These are phyloP conservation scores for Caenorhabditis plicata DNA, from an alignment of 2,888 invertebrate species.

Conservation along the genomic window DNA sequence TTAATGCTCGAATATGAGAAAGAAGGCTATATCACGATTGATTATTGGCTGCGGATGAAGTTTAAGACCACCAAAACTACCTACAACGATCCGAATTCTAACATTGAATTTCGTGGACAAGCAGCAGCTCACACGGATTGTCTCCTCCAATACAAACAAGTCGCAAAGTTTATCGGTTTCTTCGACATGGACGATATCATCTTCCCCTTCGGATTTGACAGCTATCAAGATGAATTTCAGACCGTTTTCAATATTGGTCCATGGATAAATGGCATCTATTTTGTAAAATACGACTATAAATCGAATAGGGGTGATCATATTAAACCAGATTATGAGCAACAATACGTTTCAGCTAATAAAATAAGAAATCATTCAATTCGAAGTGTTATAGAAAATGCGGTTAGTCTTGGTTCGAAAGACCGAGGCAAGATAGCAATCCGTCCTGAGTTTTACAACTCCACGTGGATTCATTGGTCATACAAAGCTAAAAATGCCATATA, in stretches of 20 bases:
- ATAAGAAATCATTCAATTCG: too few relatives aligned
- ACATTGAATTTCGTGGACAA: constrained; percentile 40
- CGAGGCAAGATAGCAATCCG: constrained; percentile 10
- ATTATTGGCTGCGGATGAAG: constrained; percentile 35
- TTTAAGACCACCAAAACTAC: constrained; percentile 17
- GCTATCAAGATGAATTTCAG: constrained; percentile 25
- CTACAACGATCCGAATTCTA: constrained; percentile 37
- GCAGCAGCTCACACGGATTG: constrained; percentile 44
- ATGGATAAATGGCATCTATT: constrained; percentile 19
- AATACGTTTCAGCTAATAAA: background rate
- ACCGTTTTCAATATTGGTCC: constrained; percentile 10
- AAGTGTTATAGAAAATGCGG: constrained; percentile 12
- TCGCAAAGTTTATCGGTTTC: constrained; percentile 18
- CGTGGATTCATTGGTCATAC: constrained; percentile 18
- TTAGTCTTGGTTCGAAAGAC: background rate
- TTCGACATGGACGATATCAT: constrained; percentile 22
- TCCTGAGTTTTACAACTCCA: constrained; percentile 22
- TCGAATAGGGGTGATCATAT: too few relatives aligned
- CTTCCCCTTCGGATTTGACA: constrained; percentile 12
- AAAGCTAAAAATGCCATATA: constrained; percentile 7
- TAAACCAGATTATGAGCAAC: background rate
- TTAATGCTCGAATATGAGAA: constrained; percentile 9
- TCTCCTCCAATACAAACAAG: constrained; percentile 34
- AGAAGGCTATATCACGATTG: constrained; percentile 20
- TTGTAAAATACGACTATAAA: constrained; percentile 12